These are phyloP conservation scores for Pangasius larnaudii DNA, from an alignment of 2,797 vertebrate species.

Conservation along the genomic window DNA sequence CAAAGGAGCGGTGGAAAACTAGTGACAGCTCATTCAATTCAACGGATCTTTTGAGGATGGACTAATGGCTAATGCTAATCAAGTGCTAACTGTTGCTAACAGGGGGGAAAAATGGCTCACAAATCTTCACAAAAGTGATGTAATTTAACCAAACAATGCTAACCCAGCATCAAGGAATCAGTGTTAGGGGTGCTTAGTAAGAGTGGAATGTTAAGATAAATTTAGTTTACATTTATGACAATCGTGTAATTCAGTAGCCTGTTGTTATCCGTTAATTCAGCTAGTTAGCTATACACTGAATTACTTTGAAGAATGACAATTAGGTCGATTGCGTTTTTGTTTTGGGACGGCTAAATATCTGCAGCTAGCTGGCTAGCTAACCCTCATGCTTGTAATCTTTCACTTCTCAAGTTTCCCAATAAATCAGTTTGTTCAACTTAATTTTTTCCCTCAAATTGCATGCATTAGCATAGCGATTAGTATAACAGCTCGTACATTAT, in stretches of 20 bases:
- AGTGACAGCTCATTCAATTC: not conserved
- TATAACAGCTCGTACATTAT: not conserved
- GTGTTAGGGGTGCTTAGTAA: not conserved
- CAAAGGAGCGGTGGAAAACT: not conserved
- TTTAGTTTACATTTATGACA: not conserved
- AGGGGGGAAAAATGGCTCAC: not conserved
- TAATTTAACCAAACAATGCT: slow-evolving; percentile 15
- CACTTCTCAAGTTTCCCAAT: not conserved
- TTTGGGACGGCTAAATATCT: not conserved
- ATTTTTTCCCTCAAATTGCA: not conserved
- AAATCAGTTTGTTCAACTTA: not conserved
- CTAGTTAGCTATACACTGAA: not conserved
- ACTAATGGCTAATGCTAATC: slow-evolving; percentile 25
- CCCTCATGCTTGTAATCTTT: not conserved
- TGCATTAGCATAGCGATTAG: not conserved
- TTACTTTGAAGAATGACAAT: not conserved
- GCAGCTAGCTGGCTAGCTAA: slow-evolving; percentile 29
- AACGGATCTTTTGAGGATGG: slow-evolving; percentile 4
- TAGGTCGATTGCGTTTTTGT: not conserved
- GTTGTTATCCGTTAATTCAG: not conserved
- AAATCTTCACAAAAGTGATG: not conserved
- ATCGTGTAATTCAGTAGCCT: not conserved
- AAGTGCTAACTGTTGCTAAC: slow-evolving; percentile 15
- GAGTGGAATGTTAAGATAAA: not conserved
- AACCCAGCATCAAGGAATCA: slow-evolving; percentile 23